A percentile compares a stretch with the other conserved stretches of the same genome.
Evolutionary conservation across 2,113 vertebrate species (phyloP).

Genomic region (Chionomys nivalis): DNA sequence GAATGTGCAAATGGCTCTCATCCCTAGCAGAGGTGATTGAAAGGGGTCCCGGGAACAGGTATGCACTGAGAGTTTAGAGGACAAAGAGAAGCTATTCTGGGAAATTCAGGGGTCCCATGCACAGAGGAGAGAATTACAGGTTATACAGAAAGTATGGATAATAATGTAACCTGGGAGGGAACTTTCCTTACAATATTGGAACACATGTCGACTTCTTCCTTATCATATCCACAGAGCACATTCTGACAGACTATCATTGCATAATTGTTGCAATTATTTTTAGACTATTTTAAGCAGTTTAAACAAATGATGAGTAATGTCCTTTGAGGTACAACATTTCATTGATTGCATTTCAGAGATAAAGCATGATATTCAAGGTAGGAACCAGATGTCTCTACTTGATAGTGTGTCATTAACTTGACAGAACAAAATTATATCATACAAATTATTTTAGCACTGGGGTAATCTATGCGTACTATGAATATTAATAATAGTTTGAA

Average conservation of each 20-base stretch:
- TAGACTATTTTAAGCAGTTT: constrained; percentile 62
- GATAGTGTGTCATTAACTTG: constrained; percentile 57
- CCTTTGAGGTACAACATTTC: constrained; percentile 50
- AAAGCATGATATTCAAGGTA: constrained; percentile 41
- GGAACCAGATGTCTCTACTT: constrained; percentile 55
- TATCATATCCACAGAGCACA: constrained; percentile 6
- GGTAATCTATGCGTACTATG: constrained; percentile 1
- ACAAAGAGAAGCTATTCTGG: not conserved
- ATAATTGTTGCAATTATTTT: constrained; percentile 73
- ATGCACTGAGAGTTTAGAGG: not conserved
- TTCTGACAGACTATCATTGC: constrained; percentile 57
- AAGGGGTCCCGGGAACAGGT: not conserved
- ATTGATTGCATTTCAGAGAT: constrained; percentile 56
- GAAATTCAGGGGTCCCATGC: not conserved
- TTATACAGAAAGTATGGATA: constrained; percentile 43
- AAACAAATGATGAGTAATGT: constrained; percentile 68
- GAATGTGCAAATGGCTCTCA: not conserved
- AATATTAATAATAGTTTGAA: not conserved
- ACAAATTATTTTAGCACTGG: constrained; percentile 51
- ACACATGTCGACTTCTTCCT: constrained; percentile 48
- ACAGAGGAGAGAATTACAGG: not conserved
- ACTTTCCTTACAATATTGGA: constrained; percentile 67
- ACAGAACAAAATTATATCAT: constrained; percentile 52
- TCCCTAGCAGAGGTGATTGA: not conserved
- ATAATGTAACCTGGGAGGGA: constrained; percentile 28